Conservation (phyloP, 1,140 invertebrate species). For the Hirudo medicinalis region DNA sequence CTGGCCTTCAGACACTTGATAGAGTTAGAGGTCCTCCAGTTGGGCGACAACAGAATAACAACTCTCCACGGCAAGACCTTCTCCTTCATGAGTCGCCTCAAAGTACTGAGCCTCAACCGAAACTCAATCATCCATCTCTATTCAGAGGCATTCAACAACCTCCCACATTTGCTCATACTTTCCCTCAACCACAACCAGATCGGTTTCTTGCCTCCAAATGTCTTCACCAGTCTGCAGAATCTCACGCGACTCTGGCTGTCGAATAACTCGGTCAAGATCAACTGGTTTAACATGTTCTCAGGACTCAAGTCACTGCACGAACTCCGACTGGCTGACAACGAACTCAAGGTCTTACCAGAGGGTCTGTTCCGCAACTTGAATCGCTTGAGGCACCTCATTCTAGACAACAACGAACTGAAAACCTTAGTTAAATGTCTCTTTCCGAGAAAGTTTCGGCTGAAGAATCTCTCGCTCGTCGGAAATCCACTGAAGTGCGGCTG, state of each 20-base stretch:
- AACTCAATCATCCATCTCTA: constrained; percentile 58
- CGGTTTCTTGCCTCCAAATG: constrained; percentile 54
- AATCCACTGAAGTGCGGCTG: constrained; percentile 21
- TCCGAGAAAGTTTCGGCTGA: constrained; percentile 11
- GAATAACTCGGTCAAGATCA: constrained; percentile 49
- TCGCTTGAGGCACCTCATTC: constrained; percentile 17
- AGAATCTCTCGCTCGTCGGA: constrained; percentile 21
- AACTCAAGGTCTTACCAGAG: constrained; percentile 12
- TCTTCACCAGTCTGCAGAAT: constrained; percentile 53
- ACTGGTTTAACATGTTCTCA: constrained; percentile 12
- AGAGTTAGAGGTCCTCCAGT: constrained; percentile 50
- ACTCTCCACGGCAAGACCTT: constrained; percentile 53
- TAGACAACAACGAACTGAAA: constrained; percentile 17
- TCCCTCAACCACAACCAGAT: constrained; percentile 58
- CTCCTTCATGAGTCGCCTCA: constrained; percentile 52
- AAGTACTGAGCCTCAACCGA: constrained; percentile 53
- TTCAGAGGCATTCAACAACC: constrained; percentile 53
- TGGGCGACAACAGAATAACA: constrained; percentile 55
- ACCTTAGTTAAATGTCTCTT: constrained; percentile 12
- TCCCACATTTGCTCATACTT: constrained; percentile 54
- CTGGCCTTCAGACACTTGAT: constrained; percentile 17
- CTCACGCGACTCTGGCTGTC: constrained; percentile 57
- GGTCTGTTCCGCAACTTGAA: constrained; percentile 1
- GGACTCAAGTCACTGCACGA: constrained; percentile 12
- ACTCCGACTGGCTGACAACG: constrained; percentile 18